Conservation (phyloP, 2,113 vertebrate genomes). For the Melanostigma gelatinosum region DNA sequence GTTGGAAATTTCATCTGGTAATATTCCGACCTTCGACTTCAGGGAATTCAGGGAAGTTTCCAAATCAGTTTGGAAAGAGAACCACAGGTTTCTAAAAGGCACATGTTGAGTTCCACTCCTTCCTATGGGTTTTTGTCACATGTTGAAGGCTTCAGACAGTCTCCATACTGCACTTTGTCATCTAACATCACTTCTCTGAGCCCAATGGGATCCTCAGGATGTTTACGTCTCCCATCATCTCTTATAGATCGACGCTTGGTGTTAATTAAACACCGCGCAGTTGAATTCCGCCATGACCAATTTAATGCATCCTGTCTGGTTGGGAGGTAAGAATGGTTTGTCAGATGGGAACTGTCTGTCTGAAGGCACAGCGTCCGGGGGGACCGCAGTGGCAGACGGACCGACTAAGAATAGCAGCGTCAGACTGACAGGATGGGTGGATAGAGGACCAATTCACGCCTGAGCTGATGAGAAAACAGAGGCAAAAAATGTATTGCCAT, state of each 20-base stretch:
- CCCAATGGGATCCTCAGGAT: constrained; percentile 42
- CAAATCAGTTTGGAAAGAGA: not conserved
- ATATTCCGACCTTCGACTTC: too few relatives aligned
- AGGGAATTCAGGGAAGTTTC: not conserved
- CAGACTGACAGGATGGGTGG: constrained; percentile 41
- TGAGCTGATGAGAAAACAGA: constrained; percentile 34
- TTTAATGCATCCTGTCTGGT: constrained; percentile 60
- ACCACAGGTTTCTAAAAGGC: not conserved
- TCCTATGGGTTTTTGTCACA: constrained; percentile 17
- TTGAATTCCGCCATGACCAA: constrained; percentile 73
- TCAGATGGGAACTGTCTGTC: constrained; percentile 65
- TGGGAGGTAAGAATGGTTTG: constrained; percentile 41
- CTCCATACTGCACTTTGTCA: constrained; percentile 50
- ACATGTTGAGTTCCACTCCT: not conserved
- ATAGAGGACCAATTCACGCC: constrained; percentile 55
- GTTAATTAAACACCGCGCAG: constrained; percentile 72
- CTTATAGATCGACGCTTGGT: constrained; percentile 60
- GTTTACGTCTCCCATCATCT: constrained; percentile 58
- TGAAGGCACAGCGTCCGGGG: constrained; percentile 39
- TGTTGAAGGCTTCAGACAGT: constrained; percentile 6
- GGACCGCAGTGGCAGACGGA: constrained; percentile 58
- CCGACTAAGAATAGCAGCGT: constrained; percentile 63
- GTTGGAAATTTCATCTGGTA: too few relatives aligned
- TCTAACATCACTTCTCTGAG: constrained; percentile 3
- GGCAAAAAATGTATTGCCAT: constrained; percentile 6